These are phyloP conservation scores for Caenorhabditis briggsae DNA, from an alignment of 1,140 invertebrate species.

Conservation along the genomic window DNA sequence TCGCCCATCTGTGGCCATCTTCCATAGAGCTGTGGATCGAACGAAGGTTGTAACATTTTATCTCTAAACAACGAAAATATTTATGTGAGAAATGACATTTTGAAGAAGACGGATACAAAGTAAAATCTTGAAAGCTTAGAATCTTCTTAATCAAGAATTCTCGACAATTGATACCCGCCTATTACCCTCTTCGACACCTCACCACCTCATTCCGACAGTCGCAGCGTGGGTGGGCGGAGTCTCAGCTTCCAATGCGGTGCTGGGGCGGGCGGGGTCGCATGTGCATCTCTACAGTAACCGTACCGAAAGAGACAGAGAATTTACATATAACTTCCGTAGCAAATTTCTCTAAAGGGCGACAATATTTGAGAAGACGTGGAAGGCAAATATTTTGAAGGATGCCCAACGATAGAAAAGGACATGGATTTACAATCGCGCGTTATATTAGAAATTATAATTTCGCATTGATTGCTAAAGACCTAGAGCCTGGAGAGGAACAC, in stretches of 20 bases:
- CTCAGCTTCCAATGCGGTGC: slow-evolving; percentile 26
- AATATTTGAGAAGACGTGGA: slow-evolving; percentile 51
- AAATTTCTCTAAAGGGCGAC: slow-evolving; percentile 4
- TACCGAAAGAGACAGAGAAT: background rate
- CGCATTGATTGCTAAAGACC: background rate
- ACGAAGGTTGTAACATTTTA: slow-evolving; percentile 33
- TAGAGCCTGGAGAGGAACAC: too few relatives aligned
- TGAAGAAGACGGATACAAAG: background rate
- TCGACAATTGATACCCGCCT: slow-evolving; percentile 47
- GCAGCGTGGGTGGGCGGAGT: slow-evolving; percentile 3
- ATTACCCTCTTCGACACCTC: slow-evolving; percentile 33
- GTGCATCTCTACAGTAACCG: background rate
- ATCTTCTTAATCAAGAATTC: background rate
- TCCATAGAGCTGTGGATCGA: slow-evolving; percentile 31
- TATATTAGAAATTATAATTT: background rate
- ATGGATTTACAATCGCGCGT: slow-evolving; percentile 12
- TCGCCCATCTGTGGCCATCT: slow-evolving; percentile 38
- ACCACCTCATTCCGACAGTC: slow-evolving; percentile 13
- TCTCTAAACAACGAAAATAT: slow-evolving; percentile 5
- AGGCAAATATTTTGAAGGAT: slow-evolving; percentile 40
- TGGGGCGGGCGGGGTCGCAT: slow-evolving; percentile 14
- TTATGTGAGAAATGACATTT: background rate
- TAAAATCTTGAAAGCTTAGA: background rate
- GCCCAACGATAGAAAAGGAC: background rate
- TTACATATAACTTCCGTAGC: slow-evolving; percentile 37